Base-by-base conservation (phyloP, 1,140 invertebrate species). In the Ooceraea biroi region DNA sequence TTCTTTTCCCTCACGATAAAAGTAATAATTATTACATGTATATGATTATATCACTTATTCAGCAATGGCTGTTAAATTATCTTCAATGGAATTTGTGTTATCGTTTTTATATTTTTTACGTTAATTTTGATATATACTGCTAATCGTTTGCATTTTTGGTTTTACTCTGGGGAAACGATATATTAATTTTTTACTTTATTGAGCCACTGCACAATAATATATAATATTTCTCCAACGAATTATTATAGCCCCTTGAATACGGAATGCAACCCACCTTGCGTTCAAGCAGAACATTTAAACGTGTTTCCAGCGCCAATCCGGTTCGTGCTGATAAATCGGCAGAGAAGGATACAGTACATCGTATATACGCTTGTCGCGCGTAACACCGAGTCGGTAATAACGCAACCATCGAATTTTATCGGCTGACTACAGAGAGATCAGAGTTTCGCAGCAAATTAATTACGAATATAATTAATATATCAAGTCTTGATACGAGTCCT, bases 231-330 rank as follows among this genome's bases (percentile, higher is more conserved):
- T 2, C 5, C 12, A 3, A 25, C 14, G 22, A 71, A 52, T 55
- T 69, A 8, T 30, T 17, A n/a, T n/a, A 3, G 41, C 19, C n/a
- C 19, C 50, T 58, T 66, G 27, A 27, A 12, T 19, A 48, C 4
- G 3, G 27, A 36, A n/a, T 8, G 65, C 65, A 71, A 80, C 76
- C 76, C 76, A 36, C n/a, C 12, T 69, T 71, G 11, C 76, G 1
- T 80, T 69, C 7, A 22, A 80, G 52, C 36, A 80, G 1, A 46
- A 71, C 22, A 12, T 0, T 69, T 22, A 11, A 55, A 46, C 22
- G 22, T 41, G 17, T 57, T 4, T n/a, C 36, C 27, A 41, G 60
- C 58, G 58, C 58, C n/a, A 12, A 1, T 41, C 8, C 7, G 12
- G 25, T 27, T 78, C 11, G 19, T 25, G n/a, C 22, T 12, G 65